Conservation (phyloP, 2,113 vertebrate species). For the Struthio camelus region DNA sequence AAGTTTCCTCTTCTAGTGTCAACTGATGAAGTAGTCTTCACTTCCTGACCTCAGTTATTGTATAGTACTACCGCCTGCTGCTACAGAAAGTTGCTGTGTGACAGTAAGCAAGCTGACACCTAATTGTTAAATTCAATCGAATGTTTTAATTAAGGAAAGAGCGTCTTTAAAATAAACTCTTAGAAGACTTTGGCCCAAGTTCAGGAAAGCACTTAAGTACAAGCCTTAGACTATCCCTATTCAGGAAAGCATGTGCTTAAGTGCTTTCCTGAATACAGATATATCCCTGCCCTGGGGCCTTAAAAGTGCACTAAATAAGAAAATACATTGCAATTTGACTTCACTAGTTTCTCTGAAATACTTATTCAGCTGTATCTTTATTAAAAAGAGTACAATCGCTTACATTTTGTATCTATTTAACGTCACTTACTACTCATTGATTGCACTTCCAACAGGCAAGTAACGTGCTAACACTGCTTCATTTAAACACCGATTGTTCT, state of each 20-base stretch:
- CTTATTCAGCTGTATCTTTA: conserved; percentile 39
- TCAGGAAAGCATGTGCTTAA: conserved; percentile 63
- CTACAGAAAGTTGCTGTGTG: conserved; percentile 14
- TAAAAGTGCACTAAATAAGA: conserved; percentile 41
- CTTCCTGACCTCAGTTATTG: conserved; percentile 29
- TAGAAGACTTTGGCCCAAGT: conserved; percentile 26
- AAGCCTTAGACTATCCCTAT: conserved; percentile 8
- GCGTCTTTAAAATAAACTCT: conserved; percentile 52
- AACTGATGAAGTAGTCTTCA: neutral
- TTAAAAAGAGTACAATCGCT: neutral
- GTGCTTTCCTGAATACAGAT: conserved; percentile 62
- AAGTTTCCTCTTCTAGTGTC: conserved; percentile 16
- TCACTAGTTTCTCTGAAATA: conserved; percentile 18
- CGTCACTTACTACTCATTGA: neutral
- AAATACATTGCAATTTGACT: conserved; percentile 41
- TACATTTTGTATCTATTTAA: neutral
- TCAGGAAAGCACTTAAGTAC: conserved; percentile 69
- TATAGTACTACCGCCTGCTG: neutral
- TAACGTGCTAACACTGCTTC: neutral
- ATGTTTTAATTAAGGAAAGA: conserved; percentile 56
- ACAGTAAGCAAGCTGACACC: conserved; percentile 45
- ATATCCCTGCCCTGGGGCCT: conserved; percentile 29
- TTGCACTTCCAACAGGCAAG: conserved; percentile 4
- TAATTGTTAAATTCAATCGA: conserved; percentile 40
- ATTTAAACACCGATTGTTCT: neutral